Evolutionary conservation across 1,140 invertebrate species (phyloP).

Genomic region (Antheraea pernyi): DNA sequence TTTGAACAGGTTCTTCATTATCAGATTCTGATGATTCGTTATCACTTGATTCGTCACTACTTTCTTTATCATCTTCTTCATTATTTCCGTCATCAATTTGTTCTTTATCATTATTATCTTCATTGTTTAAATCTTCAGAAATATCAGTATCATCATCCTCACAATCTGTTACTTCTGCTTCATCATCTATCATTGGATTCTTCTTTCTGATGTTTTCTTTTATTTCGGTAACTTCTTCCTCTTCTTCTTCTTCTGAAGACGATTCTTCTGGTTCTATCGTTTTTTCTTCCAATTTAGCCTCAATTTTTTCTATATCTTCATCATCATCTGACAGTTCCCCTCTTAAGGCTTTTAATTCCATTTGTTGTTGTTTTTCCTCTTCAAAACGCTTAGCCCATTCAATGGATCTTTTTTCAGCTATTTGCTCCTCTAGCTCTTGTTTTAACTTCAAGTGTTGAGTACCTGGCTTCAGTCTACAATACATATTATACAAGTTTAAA

Average conservation of each 20-base stretch:
- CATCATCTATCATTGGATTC: slow-evolving; percentile 67
- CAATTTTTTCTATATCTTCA: slow-evolving; percentile 67
- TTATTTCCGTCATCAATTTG: slow-evolving; percentile 51
- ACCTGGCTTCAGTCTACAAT: slow-evolving; percentile 79
- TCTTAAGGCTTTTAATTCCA: slow-evolving; percentile 45
- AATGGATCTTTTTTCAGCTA: slow-evolving; percentile 80
- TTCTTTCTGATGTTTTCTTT: slow-evolving; percentile 63
- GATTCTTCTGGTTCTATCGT: slow-evolving; percentile 60
- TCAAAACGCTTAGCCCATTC: slow-evolving; percentile 82
- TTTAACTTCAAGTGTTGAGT: slow-evolving; percentile 81
- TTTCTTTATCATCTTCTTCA: slow-evolving; percentile 48
- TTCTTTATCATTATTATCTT: slow-evolving; percentile 41
- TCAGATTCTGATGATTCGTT: slow-evolving; percentile 47
- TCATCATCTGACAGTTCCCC: slow-evolving; percentile 49
- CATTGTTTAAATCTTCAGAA: slow-evolving; percentile 40
- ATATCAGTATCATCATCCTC: slow-evolving; percentile 34
- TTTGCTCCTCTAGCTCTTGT: slow-evolving; percentile 82
- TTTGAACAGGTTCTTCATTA: slow-evolving; percentile 40
- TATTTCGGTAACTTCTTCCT: slow-evolving; percentile 70
- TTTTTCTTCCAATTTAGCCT: slow-evolving; percentile 51
- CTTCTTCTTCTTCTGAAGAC: slow-evolving; percentile 48
- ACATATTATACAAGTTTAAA: slow-evolving; percentile 2
- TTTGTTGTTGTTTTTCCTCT: slow-evolving; percentile 71
- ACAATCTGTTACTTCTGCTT: slow-evolving; percentile 71
- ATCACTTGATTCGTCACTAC: slow-evolving; percentile 32